Evolutionary conservation across 2,888 invertebrate species (phyloP).

Genomic region (Oeneis ivallda): DNA sequence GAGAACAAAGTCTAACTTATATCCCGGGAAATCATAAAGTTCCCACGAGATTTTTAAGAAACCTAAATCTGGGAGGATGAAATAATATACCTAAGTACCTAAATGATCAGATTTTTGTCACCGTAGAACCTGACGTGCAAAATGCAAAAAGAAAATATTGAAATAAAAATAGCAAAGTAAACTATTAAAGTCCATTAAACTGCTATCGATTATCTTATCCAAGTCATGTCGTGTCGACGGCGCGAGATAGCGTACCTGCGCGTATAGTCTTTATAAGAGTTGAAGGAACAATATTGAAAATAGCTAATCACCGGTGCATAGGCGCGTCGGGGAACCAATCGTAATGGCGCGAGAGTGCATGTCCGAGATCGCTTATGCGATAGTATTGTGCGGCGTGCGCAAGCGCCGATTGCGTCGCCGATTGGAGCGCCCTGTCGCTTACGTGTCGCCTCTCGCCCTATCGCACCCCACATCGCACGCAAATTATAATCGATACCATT

Average conservation of each 20-base stretch:
- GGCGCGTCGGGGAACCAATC: slow-evolving; percentile 67
- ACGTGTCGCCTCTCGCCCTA: slow-evolving; percentile 75
- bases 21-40: too few relatives aligned
- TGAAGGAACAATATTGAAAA: slow-evolving; percentile 51
- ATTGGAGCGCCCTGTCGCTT: slow-evolving; percentile 77
- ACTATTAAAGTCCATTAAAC: slow-evolving; percentile 23
- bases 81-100: too few relatives aligned
- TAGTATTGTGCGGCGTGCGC: slow-evolving; percentile 76
- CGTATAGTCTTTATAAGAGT: slow-evolving; percentile 22
- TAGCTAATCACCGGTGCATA: slow-evolving; percentile 66
- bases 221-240: slow-evolving; percentile 28
- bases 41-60: too few relatives aligned
- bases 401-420: slow-evolving; percentile 73
- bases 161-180: not conserved
- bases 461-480: slow-evolving; percentile 76
- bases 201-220: slow-evolving; percentile 33
- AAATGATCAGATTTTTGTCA: not conserved
- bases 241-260: slow-evolving; percentile 14
- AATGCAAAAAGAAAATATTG: not conserved
- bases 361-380: slow-evolving; percentile 75
- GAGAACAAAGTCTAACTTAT: too few relatives aligned
- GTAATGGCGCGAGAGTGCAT: slow-evolving; percentile 75
- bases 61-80: too few relatives aligned
- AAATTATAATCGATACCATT: slow-evolving; percentile 82
- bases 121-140: not conserved